A percentile compares a stretch with the other conserved stretches of the same genome.
These are phyloP conservation scores for Vanessa atalanta DNA, from an alignment of 1,140 invertebrate genomes.

Conservation along the genomic window DNA sequence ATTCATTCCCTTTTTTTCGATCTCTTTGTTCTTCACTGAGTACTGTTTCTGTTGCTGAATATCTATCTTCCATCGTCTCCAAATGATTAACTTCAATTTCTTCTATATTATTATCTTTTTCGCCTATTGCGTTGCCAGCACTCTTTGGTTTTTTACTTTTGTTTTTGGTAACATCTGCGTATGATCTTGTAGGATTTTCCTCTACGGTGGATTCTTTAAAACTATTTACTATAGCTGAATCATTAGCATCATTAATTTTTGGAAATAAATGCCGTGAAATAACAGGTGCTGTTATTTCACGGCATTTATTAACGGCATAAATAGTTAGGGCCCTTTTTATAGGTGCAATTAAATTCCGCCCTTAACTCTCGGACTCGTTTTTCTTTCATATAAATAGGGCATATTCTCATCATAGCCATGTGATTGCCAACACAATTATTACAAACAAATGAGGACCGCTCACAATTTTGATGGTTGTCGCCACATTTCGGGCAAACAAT, in stretches of 20 bases:
- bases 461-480: slow-evolving; percentile 43
- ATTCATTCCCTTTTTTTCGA: not conserved
- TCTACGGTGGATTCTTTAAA: not conserved
- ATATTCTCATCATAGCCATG: slow-evolving; percentile 36
- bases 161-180: not conserved
- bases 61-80: not conserved
- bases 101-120: slow-evolving; percentile 6
- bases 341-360: slow-evolving; percentile 40
- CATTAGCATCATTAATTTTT: not conserved
- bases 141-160: slow-evolving; percentile 7
- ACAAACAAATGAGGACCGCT: slow-evolving; percentile 38
- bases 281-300: too few species aligned
- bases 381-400: slow-evolving; percentile 43
- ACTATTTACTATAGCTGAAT: not conserved
- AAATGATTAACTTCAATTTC: not conserved
- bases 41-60: not conserved
- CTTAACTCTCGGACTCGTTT: slow-evolving; percentile 44
- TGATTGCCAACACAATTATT: slow-evolving; percentile 44
- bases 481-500: slow-evolving; percentile 50
- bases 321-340: slow-evolving; percentile 39
- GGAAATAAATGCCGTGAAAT: not conserved
- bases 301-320: too few species aligned
- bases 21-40: slow-evolving; percentile 1
- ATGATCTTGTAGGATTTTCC: not conserved
- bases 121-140: not conserved